Base-by-base conservation (phyloP, 2,797 vertebrate species). In the Acanthiza pusilla region DNA sequence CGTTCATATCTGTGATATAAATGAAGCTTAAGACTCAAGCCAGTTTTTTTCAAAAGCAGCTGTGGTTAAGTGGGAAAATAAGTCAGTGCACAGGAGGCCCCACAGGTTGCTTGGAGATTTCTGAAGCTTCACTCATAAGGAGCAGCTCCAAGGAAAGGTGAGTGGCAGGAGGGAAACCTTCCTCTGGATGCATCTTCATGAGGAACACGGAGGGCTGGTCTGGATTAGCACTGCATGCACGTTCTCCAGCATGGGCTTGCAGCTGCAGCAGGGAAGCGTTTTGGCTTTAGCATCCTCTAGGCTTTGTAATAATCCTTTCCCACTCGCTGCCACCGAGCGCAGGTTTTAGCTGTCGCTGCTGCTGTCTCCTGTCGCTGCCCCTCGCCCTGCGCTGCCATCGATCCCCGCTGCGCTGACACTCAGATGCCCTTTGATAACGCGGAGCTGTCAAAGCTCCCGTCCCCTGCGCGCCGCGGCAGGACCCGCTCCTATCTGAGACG, bases 401-500 rank as follows among this genome's bases (percentile, higher is more conserved):
- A 97, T 97, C 2, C 13, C 74, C 13, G 7, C 55, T 85, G 88
- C 38, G 1, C 51, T 93, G 88, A 94, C 88, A 76, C 92, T 89
- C 68, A 38, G 9, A 11, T 73, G 53, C 65, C 84, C 93, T 92
- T 71, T 60, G 78, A 86, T 83, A 89, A 83, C 72, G 45, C 38
- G 17, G 30, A 21, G 48, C 76, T 65, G 36, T 58, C 91, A 58
- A 58, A 94, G 60, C 96, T 87, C 50, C 86, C 4, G 3, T 82
- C 73, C 83, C 95, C 86, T 62, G 51, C 9, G 3, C 87, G 62
- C 67, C 7, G 6, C 7, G 1, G 36, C 71, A 30, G 3, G 60
- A 92, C 91, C 79, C 23, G 14, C 81, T 96, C 91, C 75, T 57
- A 82, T 89, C 57, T 18, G 81, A 96, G 87, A 91, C 43, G 16